These are phyloP conservation scores for Cantharis lateralis DNA, from an alignment of 2,888 invertebrate species.

Conservation along the genomic window DNA sequence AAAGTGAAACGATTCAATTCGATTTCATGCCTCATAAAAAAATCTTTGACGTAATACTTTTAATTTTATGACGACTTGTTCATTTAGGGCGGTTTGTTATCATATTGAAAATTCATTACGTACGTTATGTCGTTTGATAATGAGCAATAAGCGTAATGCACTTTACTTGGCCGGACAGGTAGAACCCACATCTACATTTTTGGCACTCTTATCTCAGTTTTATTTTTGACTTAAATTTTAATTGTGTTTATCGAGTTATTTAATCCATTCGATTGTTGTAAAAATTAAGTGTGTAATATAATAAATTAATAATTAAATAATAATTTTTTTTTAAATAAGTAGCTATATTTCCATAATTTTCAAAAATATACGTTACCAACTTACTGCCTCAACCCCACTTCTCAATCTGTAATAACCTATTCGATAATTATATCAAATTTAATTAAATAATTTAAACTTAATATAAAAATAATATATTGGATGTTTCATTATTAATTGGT, in stretches of 20 bases:
- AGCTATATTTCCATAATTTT: not conserved
- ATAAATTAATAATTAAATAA: not conserved
- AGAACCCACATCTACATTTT: not conserved
- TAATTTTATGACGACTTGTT: constrained; percentile 24
- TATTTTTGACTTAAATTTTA: not conserved
- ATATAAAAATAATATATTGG: not conserved
- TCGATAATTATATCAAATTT: not conserved
- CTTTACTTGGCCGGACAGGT: not conserved
- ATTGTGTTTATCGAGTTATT: not conserved
- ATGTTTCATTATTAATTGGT: not conserved
- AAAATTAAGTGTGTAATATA: not conserved
- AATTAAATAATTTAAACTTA: not conserved
- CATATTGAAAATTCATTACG: not conserved
- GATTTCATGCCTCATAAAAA: constrained; percentile 50
- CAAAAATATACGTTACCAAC: not conserved
- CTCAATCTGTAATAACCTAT: not conserved
- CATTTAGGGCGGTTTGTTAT: constrained; percentile 10
- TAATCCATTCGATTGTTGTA: not conserved
- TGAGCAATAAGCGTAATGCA: not conserved
- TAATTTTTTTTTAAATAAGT: not conserved
- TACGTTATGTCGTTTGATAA: not conserved
- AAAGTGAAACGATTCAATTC: constrained; percentile 55
- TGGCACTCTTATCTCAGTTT: not conserved
- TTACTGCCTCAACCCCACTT: not conserved
- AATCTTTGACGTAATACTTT: constrained; percentile 50